phyloP scores from a whole-genome alignment of 2,888 invertebrate genomes.

The Cremastobaeus sp. region DNA sequence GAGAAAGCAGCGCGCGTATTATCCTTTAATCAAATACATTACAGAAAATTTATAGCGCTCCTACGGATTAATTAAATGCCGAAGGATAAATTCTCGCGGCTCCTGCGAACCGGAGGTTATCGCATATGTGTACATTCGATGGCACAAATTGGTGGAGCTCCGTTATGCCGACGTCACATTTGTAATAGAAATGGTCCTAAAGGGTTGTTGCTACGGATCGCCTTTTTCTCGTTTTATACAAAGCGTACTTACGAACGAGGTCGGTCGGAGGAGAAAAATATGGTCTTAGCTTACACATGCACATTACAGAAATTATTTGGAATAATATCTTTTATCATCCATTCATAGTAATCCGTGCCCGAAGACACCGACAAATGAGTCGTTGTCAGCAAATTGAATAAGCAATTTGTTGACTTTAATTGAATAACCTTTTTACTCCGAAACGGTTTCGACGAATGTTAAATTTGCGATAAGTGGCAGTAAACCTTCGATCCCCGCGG shows the following conservation, averaged over 20 bases:
- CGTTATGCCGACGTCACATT: slow-evolving; percentile 47
- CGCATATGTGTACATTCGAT: slow-evolving; percentile 56
- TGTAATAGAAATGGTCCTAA: slow-evolving; percentile 51
- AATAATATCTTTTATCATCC: too few relatives aligned
- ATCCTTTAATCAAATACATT: slow-evolving; percentile 79
- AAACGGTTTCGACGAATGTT: too few relatives aligned
- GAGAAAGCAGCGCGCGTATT: slow-evolving; percentile 70
- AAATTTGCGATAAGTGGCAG: neutral
- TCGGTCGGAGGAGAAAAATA: slow-evolving; percentile 35
- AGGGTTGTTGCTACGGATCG: slow-evolving; percentile 27
- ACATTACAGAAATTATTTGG: slow-evolving; percentile 30
- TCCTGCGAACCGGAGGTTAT: slow-evolving; percentile 65
- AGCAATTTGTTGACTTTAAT: too few relatives aligned
- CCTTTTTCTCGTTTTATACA: slow-evolving; percentile 23
- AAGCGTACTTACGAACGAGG: slow-evolving; percentile 22
- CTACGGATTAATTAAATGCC: slow-evolving; percentile 78
- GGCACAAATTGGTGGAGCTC: slow-evolving; percentile 53
- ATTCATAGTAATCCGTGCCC: too few relatives aligned
- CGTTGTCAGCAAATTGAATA: too few relatives aligned
- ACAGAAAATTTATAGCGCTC: slow-evolving; percentile 77
- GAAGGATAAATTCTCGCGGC: slow-evolving; percentile 77
- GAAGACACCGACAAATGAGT: too few relatives aligned
- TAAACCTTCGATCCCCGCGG: slow-evolving; percentile 6
- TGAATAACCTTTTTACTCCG: too few relatives aligned
- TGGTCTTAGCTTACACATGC: slow-evolving; percentile 32